Evolutionary conservation across 2,888 invertebrate species (phyloP).

Genomic region (Hipparchia semele): DNA sequence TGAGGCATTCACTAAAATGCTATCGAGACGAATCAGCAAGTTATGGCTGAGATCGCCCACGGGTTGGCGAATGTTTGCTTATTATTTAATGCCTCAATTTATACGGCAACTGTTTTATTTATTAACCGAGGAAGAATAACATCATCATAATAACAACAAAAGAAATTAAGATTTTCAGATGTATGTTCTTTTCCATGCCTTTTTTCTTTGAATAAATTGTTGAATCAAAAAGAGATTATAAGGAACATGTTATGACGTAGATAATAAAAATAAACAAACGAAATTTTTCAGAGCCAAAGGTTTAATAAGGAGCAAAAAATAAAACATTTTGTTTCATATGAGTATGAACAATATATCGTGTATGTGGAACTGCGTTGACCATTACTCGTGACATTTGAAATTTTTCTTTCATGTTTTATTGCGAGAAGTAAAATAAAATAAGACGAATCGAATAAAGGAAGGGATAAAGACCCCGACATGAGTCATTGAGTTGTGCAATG

Average conservation of each 20-base stretch:
- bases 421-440: constrained; percentile 47
- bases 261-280: no score
- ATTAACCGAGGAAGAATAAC: neutral
- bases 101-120: neutral
- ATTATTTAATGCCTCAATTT: constrained; percentile 40
- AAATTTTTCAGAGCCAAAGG: no score
- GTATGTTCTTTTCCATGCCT: neutral
- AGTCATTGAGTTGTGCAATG: constrained; percentile 73
- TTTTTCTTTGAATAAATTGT: no score
- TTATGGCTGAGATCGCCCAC: constrained; percentile 69
- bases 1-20: constrained; percentile 79
- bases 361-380: neutral
- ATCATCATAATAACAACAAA: neutral
- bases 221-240: no score
- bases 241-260: no score
- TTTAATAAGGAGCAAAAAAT: neutral
- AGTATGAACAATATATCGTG: constrained; percentile 8
- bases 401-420: constrained; percentile 7
- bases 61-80: constrained; percentile 54
- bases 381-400: constrained; percentile 12
- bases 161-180: neutral
- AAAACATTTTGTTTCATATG: neutral
- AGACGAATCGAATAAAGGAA: constrained; percentile 57
- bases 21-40: constrained; percentile 77
- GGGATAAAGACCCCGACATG: constrained; percentile 66